Conservation (phyloP, 1,140 invertebrate species). For the Agraylea sexmaculata region DNA sequence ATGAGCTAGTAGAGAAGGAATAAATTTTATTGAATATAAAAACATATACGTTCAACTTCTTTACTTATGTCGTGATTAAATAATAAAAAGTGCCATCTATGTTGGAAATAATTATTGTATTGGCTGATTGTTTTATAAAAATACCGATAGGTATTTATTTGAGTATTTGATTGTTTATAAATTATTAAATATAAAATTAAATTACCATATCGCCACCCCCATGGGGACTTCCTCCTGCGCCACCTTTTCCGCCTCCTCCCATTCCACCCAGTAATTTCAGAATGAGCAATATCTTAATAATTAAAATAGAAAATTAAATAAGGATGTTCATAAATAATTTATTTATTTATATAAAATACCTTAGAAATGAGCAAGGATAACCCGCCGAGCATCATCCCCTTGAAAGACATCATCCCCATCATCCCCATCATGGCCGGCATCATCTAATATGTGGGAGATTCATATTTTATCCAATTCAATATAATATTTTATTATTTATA, state of each 20-base stretch:
- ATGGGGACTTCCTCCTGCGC: conserved; percentile 23
- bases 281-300: conserved; percentile 37
- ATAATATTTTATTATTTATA: not conserved
- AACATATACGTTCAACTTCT: too few relatives aligned
- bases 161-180: not conserved
- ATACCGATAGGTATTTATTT: not conserved
- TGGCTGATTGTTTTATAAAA: conserved; percentile 1
- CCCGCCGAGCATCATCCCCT: conserved; percentile 46
- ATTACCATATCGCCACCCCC: conserved; percentile 26
- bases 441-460: conserved; percentile 26
- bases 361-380: conserved; percentile 46
- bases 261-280: conserved; percentile 42
- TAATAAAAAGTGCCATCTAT: conserved; percentile 4
- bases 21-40: too few relatives aligned
- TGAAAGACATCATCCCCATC: conserved; percentile 44
- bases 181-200: conserved; percentile 7
- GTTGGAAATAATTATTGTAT: conserved; percentile 4
- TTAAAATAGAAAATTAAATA: not conserved
- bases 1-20: too few relatives aligned
- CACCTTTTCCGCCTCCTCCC: conserved; percentile 30
- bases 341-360: conserved; percentile 22
- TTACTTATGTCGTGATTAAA: too few relatives aligned
- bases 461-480: not conserved
- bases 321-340: not conserved
- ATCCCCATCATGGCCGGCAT: conserved; percentile 40